Base-by-base conservation (phyloP, 35 echinoderm and acorn worm genomes). In the Ophiothrix spiculata region DNA sequence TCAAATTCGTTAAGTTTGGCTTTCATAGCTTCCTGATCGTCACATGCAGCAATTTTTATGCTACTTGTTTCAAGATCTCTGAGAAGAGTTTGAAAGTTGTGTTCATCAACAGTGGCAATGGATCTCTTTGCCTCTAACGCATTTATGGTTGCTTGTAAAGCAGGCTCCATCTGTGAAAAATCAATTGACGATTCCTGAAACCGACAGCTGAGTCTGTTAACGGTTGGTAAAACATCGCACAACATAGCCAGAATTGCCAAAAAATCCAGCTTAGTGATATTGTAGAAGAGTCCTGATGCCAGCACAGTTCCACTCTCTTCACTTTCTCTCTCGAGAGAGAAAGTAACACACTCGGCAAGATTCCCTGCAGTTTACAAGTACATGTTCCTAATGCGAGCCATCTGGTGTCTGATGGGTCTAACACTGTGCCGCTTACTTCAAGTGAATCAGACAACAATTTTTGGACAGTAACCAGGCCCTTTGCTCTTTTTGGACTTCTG, bases 251-350 rank as follows among this genome's bases (percentile, higher is more conserved):
- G 75, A 23, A 28, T 91, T 4, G 83, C 89, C 35, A 91, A 31
- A 39, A 86, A 86, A 38, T 79, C 32, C 56, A 54, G 86, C 40
- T 76, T 35, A 13, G 29, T 76, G 4, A 76, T 8, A 13, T 76
- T 8, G 6, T 8, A 76, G 25, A 29, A 40, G 37, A 49, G 83
- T 86, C 32, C 85, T 79, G 25, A 80, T 79, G 37, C 73, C 19
- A 37, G 31, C 3, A 73, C 90, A 77, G 56, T 56, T 32, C 37
- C 89, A 33, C 89, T 79, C 46, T 91, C 89, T 54, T 86, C 77
- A 41, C 41, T 37, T 35, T 86, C 89, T 34, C 80, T 32, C 36
- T 82, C 89, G 31, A 91, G 78, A 81, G 42, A 73, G n/a, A 86
- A 74, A 36, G 81, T 40, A n/a, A n/a, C 31, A 76, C 8, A 54